Conservation (phyloP, 2,113 vertebrate species). For the Alethe castanea region DNA sequence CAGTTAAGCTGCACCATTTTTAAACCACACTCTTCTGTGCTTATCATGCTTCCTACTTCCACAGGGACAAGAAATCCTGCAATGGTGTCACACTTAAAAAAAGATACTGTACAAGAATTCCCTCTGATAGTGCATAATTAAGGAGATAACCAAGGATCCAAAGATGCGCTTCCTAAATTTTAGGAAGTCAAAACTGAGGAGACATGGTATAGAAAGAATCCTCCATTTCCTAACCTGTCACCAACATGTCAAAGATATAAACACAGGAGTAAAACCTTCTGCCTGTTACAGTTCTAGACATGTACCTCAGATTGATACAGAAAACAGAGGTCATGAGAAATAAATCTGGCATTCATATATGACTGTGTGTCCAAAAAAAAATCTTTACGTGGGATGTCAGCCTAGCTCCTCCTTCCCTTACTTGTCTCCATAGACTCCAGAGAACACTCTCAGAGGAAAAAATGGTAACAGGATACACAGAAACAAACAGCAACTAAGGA, state of each 20-base stretch:
- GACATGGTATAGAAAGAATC: not conserved
- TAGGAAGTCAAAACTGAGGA: not conserved
- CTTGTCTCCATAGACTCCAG: not conserved
- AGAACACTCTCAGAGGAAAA: not conserved
- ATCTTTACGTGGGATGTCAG: not conserved
- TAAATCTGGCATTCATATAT: not conserved
- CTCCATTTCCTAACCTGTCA: not conserved
- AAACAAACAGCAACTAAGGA: not conserved
- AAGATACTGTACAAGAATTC: not conserved
- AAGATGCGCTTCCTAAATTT: not conserved
- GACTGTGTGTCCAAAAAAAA: not conserved
- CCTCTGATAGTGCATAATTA: not conserved
- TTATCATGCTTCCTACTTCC: not conserved
- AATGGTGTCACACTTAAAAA: not conserved
- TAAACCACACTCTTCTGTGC: not conserved
- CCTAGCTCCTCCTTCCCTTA: not conserved
- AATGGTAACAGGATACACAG: not conserved
- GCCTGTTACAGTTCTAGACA: not conserved
- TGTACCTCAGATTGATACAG: not conserved
- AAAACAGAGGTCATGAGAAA: conserved; percentile 22
- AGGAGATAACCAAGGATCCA: not conserved
- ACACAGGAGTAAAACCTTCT: not conserved
- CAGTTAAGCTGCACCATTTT: not conserved
- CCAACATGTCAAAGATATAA: not conserved
- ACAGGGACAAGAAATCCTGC: not conserved